A percentile compares a stretch with the other conserved stretches of the same genome.
phyloP scores from a whole-genome alignment of 2,113 vertebrate species.

The Ceyx margarethae region DNA sequence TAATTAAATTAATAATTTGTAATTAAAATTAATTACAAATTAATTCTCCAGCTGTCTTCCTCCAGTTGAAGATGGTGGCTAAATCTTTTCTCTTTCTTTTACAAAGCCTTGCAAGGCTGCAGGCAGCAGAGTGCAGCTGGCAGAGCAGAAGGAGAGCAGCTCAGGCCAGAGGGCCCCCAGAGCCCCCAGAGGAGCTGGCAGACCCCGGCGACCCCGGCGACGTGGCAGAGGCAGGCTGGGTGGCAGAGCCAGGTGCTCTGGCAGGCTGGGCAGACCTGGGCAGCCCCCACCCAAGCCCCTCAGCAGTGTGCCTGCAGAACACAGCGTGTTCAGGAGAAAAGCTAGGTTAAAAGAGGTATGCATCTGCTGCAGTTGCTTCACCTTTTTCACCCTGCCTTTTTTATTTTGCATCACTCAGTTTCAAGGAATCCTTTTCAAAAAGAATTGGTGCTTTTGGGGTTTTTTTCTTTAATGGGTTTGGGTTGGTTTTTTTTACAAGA shows the following conservation, averaged over 20 bases:
- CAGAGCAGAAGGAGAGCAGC: conserved; percentile 9
- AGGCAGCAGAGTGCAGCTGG: conserved; percentile 1
- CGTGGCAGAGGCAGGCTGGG: conserved; percentile 34
- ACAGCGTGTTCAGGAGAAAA: conserved; percentile 74
- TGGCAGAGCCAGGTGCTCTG: conserved; percentile 54
- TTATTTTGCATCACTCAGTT: background rate
- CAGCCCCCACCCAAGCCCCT: conserved; percentile 65
- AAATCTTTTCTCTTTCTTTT: background rate
- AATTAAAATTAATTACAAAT: background rate
- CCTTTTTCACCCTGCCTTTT: background rate
- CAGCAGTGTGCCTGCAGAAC: conserved; percentile 63
- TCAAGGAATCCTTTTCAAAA: background rate
- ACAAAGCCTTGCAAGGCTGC: conserved; percentile 22
- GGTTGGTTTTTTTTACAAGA: background rate
- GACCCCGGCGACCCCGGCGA: conserved; percentile 65
- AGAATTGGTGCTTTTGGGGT: background rate
- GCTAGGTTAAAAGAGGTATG: conserved; percentile 84
- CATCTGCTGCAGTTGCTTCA: background rate
- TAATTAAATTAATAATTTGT: background rate
- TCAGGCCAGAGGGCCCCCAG: background rate
- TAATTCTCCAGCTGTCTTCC: background rate
- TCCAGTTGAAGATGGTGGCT: background rate
- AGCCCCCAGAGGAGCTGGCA: conserved; percentile 72
- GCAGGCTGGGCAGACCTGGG: conserved; percentile 65
- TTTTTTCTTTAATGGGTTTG: background rate